Base-by-base conservation (phyloP, 1,140 invertebrate species). In the Archivesica marissinica region DNA sequence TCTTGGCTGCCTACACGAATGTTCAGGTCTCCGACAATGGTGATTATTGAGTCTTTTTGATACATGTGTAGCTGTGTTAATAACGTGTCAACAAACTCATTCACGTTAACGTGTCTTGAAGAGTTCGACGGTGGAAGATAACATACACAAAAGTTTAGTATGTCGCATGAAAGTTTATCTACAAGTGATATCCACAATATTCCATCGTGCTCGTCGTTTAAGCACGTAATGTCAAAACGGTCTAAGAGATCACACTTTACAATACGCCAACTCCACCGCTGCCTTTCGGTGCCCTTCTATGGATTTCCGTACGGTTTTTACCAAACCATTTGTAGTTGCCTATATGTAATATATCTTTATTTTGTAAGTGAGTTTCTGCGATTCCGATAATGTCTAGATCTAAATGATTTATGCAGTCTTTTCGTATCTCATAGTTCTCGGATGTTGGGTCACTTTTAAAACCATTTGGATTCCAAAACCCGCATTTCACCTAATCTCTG, bases 351-450 rank as follows among this genome's bases (percentile, higher is more conserved):
- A n/a, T 35, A 70, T 80, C 39, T 35, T 78, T 23, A 25, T 54
- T 64, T 17, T 39, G 33, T 9, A 86, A 44, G 80, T 74, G 76
- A 33, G 85, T 86, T 82, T 86, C 78, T 54, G 41, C 70, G n/a
- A 82, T 54, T 23, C 54, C 77, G 23, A 76, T 44, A 66, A 81
- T 77, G 59, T 86, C 77, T 30, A 61, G 25, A 23, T 86, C 52
- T 74, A 33, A 7, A 23, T 68, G 1, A 41, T 41, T 20, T 30
- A 72, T 25, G 79, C 83, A 85, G 9, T 25, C 30, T 56, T 9
- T 15, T 20, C 74, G 33, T 56, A 72, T 7, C 41, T 41, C 35
- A 61, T 0, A 41, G 30, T 61, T 84, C 50, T 84, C 81, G 28
- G 52, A 52, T 30, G 56, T 20, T 52, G 28, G 7, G 41, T 74